Conservation (phyloP, 2,113 vertebrate species). For the Felis chaus region DNA sequence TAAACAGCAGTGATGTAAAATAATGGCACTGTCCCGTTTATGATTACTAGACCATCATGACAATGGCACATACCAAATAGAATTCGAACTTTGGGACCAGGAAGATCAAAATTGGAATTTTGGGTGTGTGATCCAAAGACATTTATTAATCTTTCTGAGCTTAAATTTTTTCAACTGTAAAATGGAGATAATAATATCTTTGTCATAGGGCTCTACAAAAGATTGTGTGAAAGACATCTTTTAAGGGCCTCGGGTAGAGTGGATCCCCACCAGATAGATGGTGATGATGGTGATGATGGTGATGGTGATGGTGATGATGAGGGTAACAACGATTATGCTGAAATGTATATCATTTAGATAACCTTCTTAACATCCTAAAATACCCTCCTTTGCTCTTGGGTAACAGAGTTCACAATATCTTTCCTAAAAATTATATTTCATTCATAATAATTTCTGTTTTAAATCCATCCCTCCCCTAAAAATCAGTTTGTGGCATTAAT, state of each 20-base stretch:
- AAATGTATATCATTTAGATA: not conserved
- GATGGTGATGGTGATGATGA: accelerated
- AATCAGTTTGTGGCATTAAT: not conserved
- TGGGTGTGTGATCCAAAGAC: not conserved
- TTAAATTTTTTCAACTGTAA: not conserved
- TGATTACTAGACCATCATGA: not conserved
- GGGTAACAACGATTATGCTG: accelerated
- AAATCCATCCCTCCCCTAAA: not conserved
- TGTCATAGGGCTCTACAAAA: not conserved
- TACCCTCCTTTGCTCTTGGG: no score
- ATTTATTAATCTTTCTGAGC: not conserved
- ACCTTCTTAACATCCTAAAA: not conserved
- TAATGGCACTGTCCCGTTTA: accelerated
- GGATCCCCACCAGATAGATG: not conserved
- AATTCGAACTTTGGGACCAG: not conserved
- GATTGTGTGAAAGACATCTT: not conserved
- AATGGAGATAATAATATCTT: not conserved
- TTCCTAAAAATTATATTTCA: not conserved
- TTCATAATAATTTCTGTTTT: not conserved
- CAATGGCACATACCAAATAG: not conserved
- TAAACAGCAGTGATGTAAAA: accelerated
- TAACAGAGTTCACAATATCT: not conserved
- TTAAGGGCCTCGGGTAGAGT: not conserved
- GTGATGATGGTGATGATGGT: not conserved
- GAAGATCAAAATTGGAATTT: not conserved